Evolutionary conservation across 2,113 vertebrate species (phyloP).

Genomic region (Sigmodon hispidus): DNA sequence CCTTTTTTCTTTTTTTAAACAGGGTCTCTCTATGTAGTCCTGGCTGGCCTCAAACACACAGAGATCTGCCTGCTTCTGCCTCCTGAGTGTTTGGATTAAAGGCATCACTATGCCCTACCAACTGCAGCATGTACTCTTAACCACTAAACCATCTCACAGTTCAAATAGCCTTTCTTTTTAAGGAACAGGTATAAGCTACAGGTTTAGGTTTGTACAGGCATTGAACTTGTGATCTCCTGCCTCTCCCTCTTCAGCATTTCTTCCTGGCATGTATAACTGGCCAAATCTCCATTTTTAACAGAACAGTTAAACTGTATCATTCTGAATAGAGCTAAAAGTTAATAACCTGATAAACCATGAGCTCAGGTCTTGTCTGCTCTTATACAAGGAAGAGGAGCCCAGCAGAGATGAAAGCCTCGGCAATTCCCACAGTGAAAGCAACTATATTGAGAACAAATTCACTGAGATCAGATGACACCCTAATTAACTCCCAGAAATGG

Average conservation of each 20-base stretch:
- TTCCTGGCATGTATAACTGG: not conserved
- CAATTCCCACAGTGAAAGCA: not conserved
- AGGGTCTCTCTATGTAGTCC: not conserved
- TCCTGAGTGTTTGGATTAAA: not conserved
- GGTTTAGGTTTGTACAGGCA: not conserved
- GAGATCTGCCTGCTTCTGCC: not conserved
- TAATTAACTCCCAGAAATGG: slow-evolving; percentile 50
- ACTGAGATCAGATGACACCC: not conserved
- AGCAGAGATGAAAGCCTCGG: not conserved
- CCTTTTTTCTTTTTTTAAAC: not conserved
- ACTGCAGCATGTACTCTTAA: not conserved
- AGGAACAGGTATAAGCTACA: not conserved
- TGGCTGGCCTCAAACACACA: not conserved
- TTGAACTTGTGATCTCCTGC: not conserved
- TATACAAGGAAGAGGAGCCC: not conserved
- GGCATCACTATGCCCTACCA: not conserved
- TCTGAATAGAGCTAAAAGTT: not conserved
- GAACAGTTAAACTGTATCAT: not conserved
- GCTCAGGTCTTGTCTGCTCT: not conserved
- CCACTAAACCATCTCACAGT: no score
- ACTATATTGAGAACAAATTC: slow-evolving; percentile 2
- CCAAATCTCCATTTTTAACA: not conserved
- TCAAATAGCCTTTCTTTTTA: not conserved
- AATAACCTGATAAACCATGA: not conserved
- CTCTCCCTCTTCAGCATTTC: not conserved